These are phyloP conservation scores for Mechanitis mazaeus DNA, from an alignment of 2,888 invertebrate species.

Conservation along the genomic window DNA sequence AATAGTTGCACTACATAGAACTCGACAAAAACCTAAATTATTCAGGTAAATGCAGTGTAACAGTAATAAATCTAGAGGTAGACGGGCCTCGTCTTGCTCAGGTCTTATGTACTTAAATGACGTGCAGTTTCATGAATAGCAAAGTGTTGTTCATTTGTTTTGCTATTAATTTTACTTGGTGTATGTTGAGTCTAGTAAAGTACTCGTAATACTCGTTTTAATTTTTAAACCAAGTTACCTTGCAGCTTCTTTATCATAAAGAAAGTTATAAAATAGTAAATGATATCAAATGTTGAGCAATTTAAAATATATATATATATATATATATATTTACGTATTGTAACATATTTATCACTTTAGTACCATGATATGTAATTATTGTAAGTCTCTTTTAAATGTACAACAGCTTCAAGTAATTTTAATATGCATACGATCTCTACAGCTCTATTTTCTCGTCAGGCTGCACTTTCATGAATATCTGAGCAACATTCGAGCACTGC, in stretches of 20 bases:
- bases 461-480: slow-evolving; percentile 25
- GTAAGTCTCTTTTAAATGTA: not conserved
- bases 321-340: too few relatives aligned
- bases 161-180: not conserved
- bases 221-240: too few relatives aligned
- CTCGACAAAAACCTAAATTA: not conserved
- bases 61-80: not conserved
- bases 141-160: not conserved
- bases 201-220: not conserved
- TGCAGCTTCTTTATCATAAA: too few relatives aligned
- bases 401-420: not conserved
- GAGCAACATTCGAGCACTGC: slow-evolving; percentile 7
- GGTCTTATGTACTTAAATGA: slow-evolving; percentile 6
- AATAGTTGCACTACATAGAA: not conserved
- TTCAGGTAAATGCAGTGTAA: not conserved
- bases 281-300: too few relatives aligned
- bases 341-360: too few relatives aligned
- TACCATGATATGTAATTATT: too few relatives aligned
- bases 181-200: not conserved
- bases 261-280: too few relatives aligned
- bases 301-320: too few relatives aligned
- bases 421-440: slow-evolving; percentile 3
- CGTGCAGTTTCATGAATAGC: slow-evolving; percentile 20
- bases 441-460: slow-evolving; percentile 2
- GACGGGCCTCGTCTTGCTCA: not conserved